Evolutionary conservation across 2,113 vertebrate species (phyloP).

Genomic region (Clinocottus analis): DNA sequence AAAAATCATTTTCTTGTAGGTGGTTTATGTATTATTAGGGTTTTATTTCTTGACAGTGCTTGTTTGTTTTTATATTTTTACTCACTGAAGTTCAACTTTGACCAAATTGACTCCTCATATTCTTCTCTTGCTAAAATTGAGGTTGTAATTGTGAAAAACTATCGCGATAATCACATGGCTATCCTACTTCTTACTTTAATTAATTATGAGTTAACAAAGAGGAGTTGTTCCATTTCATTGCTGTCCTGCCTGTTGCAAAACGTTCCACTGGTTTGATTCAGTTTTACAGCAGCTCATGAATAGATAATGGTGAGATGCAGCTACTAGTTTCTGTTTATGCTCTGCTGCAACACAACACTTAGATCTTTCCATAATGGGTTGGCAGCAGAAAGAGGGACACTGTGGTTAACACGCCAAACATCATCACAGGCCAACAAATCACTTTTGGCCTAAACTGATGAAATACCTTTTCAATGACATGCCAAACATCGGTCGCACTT

Average conservation of each 20-base stretch:
- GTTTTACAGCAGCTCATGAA: slow-evolving; percentile 35
- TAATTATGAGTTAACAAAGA: background rate
- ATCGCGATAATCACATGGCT: background rate
- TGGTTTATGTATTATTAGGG: background rate
- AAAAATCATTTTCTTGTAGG: background rate
- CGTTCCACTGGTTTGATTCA: background rate
- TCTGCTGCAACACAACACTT: background rate
- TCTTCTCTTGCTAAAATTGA: background rate
- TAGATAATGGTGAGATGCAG: slow-evolving; percentile 9
- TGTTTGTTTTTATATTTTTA: background rate
- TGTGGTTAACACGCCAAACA: slow-evolving; percentile 11
- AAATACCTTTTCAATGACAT: background rate
- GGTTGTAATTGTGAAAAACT: too few relatives aligned
- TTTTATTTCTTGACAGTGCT: background rate
- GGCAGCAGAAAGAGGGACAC: background rate
- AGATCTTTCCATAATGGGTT: slow-evolving; percentile 7
- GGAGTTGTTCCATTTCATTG: background rate
- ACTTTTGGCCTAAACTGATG: background rate
- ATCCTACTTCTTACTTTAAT: background rate
- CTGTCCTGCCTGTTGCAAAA: slow-evolving; percentile 13
- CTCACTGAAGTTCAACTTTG: background rate
- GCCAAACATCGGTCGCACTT: too few relatives aligned
- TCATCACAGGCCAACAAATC: background rate
- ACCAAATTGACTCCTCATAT: background rate
- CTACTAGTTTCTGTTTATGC: slow-evolving; percentile 9